These are phyloP conservation scores for Teinopalpus imperialis DNA, from an alignment of 2,888 invertebrate species.

Conservation along the genomic window DNA sequence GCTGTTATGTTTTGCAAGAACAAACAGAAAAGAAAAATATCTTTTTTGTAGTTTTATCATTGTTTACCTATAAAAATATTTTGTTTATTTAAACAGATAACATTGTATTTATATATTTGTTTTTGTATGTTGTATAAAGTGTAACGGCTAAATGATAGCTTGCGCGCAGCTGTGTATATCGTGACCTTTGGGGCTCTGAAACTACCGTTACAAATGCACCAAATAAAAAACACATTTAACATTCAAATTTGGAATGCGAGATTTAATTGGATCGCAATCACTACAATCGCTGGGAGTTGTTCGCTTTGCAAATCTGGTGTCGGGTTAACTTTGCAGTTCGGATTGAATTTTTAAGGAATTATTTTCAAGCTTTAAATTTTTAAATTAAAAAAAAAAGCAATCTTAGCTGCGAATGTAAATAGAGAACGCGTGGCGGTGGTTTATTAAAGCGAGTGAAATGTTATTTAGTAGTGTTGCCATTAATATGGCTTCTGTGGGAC, in stretches of 20 bases:
- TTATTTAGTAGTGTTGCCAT: no score
- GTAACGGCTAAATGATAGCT: conserved; percentile 74
- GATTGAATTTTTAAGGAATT: conserved; percentile 30
- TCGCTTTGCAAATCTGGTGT: conserved; percentile 69
- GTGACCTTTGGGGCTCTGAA: conserved; percentile 69
- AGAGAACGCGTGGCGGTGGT: conserved; percentile 53
- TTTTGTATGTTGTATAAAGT: conserved; percentile 42
- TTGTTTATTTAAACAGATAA: background rate
- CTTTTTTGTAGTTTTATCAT: conserved; percentile 27
- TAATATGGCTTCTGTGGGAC: no score
- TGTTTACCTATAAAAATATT: conserved; percentile 22
- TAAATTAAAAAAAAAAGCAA: conserved; percentile 26
- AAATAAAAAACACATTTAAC: conserved; percentile 25
- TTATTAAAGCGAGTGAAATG: no score
- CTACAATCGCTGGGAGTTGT: conserved; percentile 62
- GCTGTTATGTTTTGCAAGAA: conserved; percentile 59
- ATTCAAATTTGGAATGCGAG: conserved; percentile 29
- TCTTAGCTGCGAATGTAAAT: conserved; percentile 47
- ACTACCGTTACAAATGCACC: conserved; percentile 47
- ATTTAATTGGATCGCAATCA: conserved; percentile 43
- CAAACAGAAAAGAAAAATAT: conserved; percentile 11
- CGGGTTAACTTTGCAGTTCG: conserved; percentile 53
- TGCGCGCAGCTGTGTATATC: conserved; percentile 77
- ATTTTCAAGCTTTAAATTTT: conserved; percentile 1
- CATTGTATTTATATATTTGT: conserved; percentile 32